Conservation (phyloP, 2,113 vertebrate species). For the Peromyscus leucopus region DNA sequence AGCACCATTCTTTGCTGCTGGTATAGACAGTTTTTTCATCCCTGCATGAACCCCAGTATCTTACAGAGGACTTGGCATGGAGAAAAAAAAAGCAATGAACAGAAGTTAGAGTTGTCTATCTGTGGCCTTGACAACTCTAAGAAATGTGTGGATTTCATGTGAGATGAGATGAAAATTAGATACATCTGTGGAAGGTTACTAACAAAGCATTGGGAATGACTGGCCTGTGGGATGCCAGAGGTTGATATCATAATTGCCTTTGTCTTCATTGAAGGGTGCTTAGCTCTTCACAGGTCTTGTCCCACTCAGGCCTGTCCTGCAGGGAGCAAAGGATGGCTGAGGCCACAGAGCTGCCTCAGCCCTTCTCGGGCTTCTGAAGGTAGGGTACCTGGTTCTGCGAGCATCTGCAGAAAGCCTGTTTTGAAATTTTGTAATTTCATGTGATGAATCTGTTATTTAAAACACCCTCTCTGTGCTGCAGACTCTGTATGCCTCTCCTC, state of each 20-base stretch:
- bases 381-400: background rate
- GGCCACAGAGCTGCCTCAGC: background rate
- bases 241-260: background rate
- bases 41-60: background rate
- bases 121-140: background rate
- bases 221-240: background rate
- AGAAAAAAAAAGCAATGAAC: accelerated
- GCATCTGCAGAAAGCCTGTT: background rate
- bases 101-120: background rate
- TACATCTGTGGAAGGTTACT: background rate
- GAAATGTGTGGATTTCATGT: background rate
- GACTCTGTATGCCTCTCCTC: background rate
- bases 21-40: background rate
- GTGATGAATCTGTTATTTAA: background rate
- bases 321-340: background rate
- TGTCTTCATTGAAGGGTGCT: background rate
- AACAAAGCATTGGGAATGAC: background rate
- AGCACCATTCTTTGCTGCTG: background rate
- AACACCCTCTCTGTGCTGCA: accelerated
- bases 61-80: background rate
- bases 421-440: background rate
- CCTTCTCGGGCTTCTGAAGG: background rate
- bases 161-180: background rate
- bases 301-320: too few relatives aligned
- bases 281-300: background rate